Percentiles rank a stretch among this genome's conserved stretches.
Conservation (phyloP, 2,113 vertebrate species). For the Ophiodon elongatus region DNA sequence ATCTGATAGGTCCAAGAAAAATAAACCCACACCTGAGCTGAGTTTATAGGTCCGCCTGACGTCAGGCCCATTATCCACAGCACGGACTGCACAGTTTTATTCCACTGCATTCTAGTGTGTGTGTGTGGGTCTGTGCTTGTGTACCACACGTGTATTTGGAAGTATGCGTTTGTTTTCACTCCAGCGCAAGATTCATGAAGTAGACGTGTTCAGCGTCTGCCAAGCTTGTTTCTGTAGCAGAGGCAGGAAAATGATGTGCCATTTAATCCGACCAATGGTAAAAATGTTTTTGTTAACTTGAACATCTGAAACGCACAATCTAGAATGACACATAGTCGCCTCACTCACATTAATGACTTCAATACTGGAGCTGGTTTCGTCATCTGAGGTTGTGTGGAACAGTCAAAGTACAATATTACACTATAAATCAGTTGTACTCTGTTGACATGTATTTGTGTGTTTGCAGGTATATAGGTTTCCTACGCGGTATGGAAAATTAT, state of each 20-base stretch:
- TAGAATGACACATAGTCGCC: not conserved
- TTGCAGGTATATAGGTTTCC: not conserved
- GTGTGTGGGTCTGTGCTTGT: constrained; percentile 13
- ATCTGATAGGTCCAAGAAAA: constrained; percentile 82
- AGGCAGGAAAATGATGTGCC: constrained; percentile 18
- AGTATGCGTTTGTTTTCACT: constrained; percentile 20
- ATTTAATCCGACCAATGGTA: constrained; percentile 31
- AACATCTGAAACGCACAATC: constrained; percentile 1
- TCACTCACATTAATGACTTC: not conserved
- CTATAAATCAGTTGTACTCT: not conserved
- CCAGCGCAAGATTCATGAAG: not conserved
- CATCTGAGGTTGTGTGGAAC: not conserved
- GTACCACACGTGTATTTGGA: constrained; percentile 15
- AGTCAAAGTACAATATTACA: not conserved
- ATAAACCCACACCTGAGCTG: constrained; percentile 83
- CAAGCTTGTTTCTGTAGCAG: constrained; percentile 32
- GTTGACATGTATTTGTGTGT: not conserved
- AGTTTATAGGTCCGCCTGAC: constrained; percentile 79
- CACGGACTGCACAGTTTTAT: constrained; percentile 60
- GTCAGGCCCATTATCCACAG: constrained; percentile 77
- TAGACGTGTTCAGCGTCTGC: constrained; percentile 5
- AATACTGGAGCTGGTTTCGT: not conserved
- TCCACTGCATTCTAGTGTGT: constrained; percentile 33
- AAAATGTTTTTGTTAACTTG: constrained; percentile 2
- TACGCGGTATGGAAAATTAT: not conserved